Base-by-base conservation (phyloP, 1,140 invertebrate genomes). In the Penaeus chinensis region DNA sequence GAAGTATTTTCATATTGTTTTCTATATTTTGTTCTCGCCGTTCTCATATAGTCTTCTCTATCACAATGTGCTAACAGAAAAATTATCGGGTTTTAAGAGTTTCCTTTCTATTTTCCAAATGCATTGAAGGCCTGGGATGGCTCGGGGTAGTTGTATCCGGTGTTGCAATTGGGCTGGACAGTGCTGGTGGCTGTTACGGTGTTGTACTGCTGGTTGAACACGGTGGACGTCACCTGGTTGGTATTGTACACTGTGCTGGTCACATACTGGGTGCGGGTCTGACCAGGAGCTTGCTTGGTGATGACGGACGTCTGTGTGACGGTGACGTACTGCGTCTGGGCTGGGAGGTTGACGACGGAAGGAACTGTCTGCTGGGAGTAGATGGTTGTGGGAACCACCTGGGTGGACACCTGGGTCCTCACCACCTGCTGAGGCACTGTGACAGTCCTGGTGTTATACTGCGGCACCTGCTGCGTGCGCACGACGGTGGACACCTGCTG, bases 381-480 rank as follows among this genome's bases (percentile, higher is more conserved):
- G 81, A 84, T 85, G 80, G 89, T 85, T 8, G 84, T 86, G 60
- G 82, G 76, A n/a, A 82, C 85, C 42, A 87, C 85, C 79, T 87
- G 79, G 27, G 85, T 87, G 11, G 66, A 84, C 65, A 84, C 77
- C 81, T 71, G 76, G 10, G 84, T 86, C 5, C 76, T 82, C 4
- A 89, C 66, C 54, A 89, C 89, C 54, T 84, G 61, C 62, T 69
- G 76, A 19, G 87, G 87, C 22, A 84, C 77, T 11, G 65, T 84
- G 22, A 80, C 76, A 18, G 69, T 85, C 37, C 85, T 84, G 60
- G 89, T 89, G 71, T 47, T 32, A 65, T 79, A 83, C 69, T 89
- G 84, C 19, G 89, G 89, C 84, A 89, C 89, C 76, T 87, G 85
- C 71, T 82, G 79, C 37, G 89, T 89, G 32, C 89, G 62, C 22